Evolutionary conservation across 2,113 vertebrate species (phyloP).

Genomic region (Papio anubis): DNA sequence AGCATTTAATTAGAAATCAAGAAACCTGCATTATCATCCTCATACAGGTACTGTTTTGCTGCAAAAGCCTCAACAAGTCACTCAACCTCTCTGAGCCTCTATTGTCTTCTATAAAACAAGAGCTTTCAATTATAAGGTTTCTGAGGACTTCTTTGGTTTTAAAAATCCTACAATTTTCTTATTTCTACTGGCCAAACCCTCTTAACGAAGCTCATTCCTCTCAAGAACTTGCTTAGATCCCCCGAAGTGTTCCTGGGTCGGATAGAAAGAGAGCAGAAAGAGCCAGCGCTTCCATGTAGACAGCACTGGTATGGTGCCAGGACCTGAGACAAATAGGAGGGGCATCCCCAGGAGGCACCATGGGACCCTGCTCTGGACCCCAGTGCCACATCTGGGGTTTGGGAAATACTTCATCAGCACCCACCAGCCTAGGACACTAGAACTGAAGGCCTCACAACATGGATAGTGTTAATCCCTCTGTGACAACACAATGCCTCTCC

Average conservation of each 20-base stretch:
- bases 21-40: neutral
- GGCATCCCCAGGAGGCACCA: neutral
- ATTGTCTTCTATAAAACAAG: neutral
- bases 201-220: neutral
- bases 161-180: neutral
- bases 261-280: neutral
- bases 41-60: neutral
- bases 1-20: constrained; percentile 41
- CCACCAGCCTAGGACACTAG: neutral
- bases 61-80: neutral
- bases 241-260: neutral
- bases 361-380: no score
- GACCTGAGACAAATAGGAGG: neutral
- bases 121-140: neutral
- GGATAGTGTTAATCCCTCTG: neutral
- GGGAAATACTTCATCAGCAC: neutral
- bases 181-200: neutral
- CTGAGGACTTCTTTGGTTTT: neutral
- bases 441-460: neutral
- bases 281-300: neutral
- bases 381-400: neutral
- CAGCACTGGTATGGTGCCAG: neutral
- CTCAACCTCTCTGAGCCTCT: neutral
- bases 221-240: neutral
- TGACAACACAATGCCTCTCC: neutral